Percentiles rank a stretch among this genome's conserved stretches.
phyloP scores from a whole-genome alignment of 2,888 invertebrate genomes.

The Spilarctia lutea region DNA sequence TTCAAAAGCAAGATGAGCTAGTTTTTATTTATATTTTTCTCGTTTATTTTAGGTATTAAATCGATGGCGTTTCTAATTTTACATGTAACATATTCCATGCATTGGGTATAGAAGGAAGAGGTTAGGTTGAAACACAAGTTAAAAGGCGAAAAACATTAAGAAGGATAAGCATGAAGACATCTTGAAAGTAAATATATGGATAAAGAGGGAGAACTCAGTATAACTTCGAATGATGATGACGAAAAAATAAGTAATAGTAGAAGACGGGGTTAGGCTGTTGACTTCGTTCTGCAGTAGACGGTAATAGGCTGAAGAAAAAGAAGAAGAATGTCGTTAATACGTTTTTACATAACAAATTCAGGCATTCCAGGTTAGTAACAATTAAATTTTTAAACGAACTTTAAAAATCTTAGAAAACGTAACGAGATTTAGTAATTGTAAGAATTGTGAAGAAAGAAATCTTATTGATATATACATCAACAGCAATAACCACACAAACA shows the following conservation, averaged over 20 bases:
- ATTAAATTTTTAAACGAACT: too few species aligned
- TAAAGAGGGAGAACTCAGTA: neutral
- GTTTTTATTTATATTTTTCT: neutral
- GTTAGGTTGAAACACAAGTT: neutral
- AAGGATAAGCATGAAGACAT: neutral
- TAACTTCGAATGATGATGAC: neutral
- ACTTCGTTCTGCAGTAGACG: too few species aligned
- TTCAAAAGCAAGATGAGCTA: neutral
- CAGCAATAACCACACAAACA: neutral
- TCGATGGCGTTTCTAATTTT: neutral
- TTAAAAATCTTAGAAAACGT: too few species aligned
- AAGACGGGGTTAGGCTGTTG: too few species aligned
- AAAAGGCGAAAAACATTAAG: neutral
- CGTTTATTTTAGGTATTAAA: too few species aligned
- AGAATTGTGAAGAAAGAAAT: neutral
- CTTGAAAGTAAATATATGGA: neutral
- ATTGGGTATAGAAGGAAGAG: neutral
- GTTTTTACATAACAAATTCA: too few species aligned
- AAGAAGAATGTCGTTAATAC: too few species aligned
- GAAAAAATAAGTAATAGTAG: neutral
- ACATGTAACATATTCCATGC: neutral
- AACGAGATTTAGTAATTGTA: neutral
- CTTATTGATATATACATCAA: neutral
- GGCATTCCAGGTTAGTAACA: too few species aligned
- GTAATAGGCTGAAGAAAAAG: too few species aligned